phyloP scores from a whole-genome alignment of 2,888 invertebrate genomes.

The Ischnura elegans region DNA sequence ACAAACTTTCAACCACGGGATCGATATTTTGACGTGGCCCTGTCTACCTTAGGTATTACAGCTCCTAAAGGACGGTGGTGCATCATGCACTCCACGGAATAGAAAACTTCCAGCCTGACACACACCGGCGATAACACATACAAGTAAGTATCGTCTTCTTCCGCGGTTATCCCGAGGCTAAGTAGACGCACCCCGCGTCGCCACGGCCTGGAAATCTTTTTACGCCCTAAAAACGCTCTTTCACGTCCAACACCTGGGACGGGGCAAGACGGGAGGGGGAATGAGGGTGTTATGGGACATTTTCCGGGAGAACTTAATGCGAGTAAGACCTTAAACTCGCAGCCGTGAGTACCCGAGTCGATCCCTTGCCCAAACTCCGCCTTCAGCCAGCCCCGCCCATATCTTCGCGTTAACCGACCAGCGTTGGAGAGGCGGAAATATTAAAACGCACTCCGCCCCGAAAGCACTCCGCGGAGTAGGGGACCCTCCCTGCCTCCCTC shows the following conservation, averaged over 20 bases:
- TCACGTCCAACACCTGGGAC: conserved; percentile 40
- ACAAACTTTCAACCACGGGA: too few relatives aligned
- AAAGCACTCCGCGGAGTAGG: background rate
- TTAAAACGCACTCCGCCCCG: conserved; percentile 29
- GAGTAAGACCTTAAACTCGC: conserved; percentile 32
- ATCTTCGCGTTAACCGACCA: conserved; percentile 45
- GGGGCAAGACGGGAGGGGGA: background rate
- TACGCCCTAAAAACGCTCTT: background rate
- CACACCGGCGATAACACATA: background rate
- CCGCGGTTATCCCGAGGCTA: background rate
- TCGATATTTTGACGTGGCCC: too few relatives aligned
- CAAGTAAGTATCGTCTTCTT: background rate
- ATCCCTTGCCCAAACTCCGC: background rate
- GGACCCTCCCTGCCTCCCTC: background rate
- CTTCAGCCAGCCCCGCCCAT: background rate
- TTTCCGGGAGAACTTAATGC: conserved; percentile 32
- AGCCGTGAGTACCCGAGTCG: background rate
- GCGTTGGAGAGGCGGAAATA: conserved; percentile 33
- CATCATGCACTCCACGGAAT: background rate
- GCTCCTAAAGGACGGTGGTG: too few relatives aligned
- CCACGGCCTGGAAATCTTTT: conserved; percentile 26
- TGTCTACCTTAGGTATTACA: too few relatives aligned
- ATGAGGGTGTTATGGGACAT: conserved; percentile 4
- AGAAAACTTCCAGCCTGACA: background rate
- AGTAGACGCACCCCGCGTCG: background rate